Conservation (phyloP, 2,797 vertebrate genomes). For the Sparus aurata region DNA sequence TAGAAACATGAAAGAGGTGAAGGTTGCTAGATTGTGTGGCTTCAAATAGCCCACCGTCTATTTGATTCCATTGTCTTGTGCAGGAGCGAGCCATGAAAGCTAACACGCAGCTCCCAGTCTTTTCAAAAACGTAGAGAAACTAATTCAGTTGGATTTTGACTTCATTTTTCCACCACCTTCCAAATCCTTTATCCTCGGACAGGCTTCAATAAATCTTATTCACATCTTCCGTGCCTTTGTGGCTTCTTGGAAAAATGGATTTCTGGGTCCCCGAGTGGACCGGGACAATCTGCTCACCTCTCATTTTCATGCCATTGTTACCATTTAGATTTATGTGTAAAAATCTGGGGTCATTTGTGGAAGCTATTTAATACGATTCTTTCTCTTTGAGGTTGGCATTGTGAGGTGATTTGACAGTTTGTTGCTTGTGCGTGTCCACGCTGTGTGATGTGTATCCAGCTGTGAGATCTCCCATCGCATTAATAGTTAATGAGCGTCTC, state of each 20-base stretch:
- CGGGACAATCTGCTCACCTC: conserved; percentile 36
- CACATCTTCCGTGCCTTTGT: conserved; percentile 29
- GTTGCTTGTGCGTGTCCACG: conserved; percentile 42
- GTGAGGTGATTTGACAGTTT: conserved; percentile 32
- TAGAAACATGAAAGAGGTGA: conserved; percentile 68
- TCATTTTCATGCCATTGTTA: conserved; percentile 43
- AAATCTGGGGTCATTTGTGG: conserved; percentile 37
- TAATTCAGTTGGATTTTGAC: conserved; percentile 58
- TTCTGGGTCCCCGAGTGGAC: conserved; percentile 39
- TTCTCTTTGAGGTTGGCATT: conserved; percentile 18
- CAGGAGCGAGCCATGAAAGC: conserved; percentile 58
- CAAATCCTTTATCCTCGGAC: conserved; percentile 42
- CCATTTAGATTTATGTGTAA: conserved; percentile 30
- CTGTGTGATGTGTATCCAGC: conserved; percentile 68
- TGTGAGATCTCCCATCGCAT: conserved; percentile 75
- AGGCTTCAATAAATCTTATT: conserved; percentile 39
- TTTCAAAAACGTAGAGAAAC: conserved; percentile 53
- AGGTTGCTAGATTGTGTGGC: conserved; percentile 54
- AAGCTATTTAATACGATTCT: conserved; percentile 4
- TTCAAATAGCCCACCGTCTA: conserved; percentile 64
- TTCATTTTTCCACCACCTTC: conserved; percentile 40
- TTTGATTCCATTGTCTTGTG: conserved; percentile 67
- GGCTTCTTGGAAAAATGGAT: conserved; percentile 56
- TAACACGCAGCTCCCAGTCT: conserved; percentile 28
- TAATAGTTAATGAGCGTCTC: conserved; percentile 81